These are phyloP conservation scores for Pogona vitticeps DNA, from an alignment of 2,113 vertebrate species.

Conservation along the genomic window DNA sequence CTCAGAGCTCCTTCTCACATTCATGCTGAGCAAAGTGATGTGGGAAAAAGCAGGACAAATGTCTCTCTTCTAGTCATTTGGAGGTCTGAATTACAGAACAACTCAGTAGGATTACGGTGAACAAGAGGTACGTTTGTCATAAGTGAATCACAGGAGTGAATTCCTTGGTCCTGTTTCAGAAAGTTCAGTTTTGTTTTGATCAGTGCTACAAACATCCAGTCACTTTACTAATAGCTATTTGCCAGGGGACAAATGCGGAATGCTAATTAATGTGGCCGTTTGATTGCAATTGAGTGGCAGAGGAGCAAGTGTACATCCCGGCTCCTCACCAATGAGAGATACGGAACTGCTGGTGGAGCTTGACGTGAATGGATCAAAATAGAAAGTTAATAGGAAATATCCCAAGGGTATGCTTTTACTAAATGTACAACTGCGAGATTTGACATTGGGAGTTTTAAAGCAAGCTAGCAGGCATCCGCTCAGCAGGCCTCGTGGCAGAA, in stretches of 20 bases:
- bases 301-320: constrained; percentile 33
- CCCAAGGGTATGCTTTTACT: constrained; percentile 61
- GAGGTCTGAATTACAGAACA: too few species aligned
- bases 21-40: too few species aligned
- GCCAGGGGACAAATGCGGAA: constrained; percentile 41
- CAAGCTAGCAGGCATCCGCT: constrained; percentile 24
- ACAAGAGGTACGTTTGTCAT: background rate
- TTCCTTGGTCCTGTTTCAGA: constrained; percentile 63
- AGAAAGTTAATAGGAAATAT: constrained; percentile 67
- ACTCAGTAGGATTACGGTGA: background rate
- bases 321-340: constrained; percentile 45
- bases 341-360: constrained; percentile 49
- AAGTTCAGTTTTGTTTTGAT: constrained; percentile 54
- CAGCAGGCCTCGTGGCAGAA: constrained; percentile 38
- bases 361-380: constrained; percentile 66
- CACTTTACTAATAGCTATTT: background rate
- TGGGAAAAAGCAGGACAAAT: too few species aligned
- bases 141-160: constrained; percentile 55
- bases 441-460: constrained; percentile 59
- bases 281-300: constrained; percentile 64
- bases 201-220: constrained; percentile 51
- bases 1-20: too few species aligned
- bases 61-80: too few species aligned
- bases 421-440: constrained; percentile 62
- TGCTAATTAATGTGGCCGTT: constrained; percentile 71